Conservation (phyloP, 1,140 invertebrate genomes). For the Cyclargus thomasi region DNA sequence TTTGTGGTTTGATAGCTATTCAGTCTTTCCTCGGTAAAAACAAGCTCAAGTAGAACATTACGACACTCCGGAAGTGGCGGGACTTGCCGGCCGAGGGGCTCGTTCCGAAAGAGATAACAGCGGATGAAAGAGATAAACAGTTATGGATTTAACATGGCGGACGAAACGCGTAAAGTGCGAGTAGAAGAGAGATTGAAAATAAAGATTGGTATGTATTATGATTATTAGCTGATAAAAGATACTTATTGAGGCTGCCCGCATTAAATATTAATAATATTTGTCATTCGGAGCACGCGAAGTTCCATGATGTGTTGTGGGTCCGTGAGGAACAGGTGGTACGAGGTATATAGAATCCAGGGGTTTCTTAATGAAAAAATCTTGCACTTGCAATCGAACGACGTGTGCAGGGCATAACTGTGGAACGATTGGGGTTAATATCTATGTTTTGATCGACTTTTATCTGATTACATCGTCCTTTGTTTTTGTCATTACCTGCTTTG, state of each 20-base stretch:
- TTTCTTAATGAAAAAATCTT: neutral
- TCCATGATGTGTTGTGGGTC: slow-evolving; percentile 41
- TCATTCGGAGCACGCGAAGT: neutral
- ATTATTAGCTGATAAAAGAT: slow-evolving; percentile 24
- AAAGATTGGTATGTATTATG: slow-evolving; percentile 85
- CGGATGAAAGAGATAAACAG: slow-evolving; percentile 75
- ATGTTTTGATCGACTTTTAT: slow-evolving; percentile 12
- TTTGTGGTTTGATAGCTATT: slow-evolving; percentile 22
- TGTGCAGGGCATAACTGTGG: neutral
- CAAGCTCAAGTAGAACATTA: slow-evolving; percentile 70
- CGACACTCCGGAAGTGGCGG: slow-evolving; percentile 74
- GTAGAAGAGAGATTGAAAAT: slow-evolving; percentile 90
- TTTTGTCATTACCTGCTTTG: slow-evolving; percentile 59
- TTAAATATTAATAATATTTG: neutral
- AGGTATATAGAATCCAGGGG: neutral
- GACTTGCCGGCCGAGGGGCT: slow-evolving; percentile 71
- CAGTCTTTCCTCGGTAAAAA: slow-evolving; percentile 47
- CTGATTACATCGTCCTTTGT: slow-evolving; percentile 45
- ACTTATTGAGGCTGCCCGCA: neutral
- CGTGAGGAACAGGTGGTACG: slow-evolving; percentile 64
- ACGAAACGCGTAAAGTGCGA: slow-evolving; percentile 88
- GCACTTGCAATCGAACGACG: neutral
- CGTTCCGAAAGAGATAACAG: slow-evolving; percentile 74
- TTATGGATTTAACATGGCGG: slow-evolving; percentile 90
- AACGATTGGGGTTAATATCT: neutral